Evolutionary conservation across 2,888 invertebrate genomes (phyloP).

Genomic region (Operophtera brumata): DNA sequence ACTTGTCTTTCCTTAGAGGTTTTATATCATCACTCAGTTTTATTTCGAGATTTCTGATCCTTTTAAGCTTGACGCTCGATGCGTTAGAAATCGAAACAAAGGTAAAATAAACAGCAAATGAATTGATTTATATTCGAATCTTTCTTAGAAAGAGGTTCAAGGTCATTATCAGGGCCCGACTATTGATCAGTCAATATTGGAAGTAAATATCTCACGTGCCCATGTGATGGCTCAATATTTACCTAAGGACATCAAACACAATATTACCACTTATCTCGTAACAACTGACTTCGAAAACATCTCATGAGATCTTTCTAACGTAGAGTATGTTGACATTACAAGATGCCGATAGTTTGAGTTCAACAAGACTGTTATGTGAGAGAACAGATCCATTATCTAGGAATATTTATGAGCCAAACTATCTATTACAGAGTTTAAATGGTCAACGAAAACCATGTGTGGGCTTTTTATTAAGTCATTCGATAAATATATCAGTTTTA

Average conservation of each 20-base stretch:
- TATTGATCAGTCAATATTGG: conserved; percentile 74
- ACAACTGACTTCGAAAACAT: conserved; percentile 70
- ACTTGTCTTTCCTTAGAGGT: conserved; percentile 11
- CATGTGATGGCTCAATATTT: conserved; percentile 72
- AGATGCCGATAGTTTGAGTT: conserved; percentile 57
- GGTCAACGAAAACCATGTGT: conserved; percentile 46
- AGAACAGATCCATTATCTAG: conserved; percentile 53
- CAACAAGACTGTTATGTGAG: conserved; percentile 57
- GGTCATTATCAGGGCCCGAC: conserved; percentile 60
- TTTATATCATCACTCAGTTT: conserved; percentile 12
- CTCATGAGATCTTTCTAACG: conserved; percentile 56
- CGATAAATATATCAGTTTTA: conserved; percentile 36
- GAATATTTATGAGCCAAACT: conserved; percentile 57
- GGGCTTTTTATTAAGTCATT: conserved; percentile 44
- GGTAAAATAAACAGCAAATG: not conserved
- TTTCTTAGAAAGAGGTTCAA: conserved; percentile 59
- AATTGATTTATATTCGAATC: conserved; percentile 17
- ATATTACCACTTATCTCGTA: conserved; percentile 78
- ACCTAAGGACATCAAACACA: conserved; percentile 71
- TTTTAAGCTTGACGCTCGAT: not conserved
- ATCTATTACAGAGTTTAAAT: conserved; percentile 54
- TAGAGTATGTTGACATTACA: conserved; percentile 59
- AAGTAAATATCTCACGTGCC: conserved; percentile 76
- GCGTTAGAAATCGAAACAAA: not conserved
- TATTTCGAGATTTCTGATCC: conserved; percentile 7